Evolutionary conservation across 1,140 invertebrate species (phyloP).

Genomic region (Chironomus striatipennis): DNA sequence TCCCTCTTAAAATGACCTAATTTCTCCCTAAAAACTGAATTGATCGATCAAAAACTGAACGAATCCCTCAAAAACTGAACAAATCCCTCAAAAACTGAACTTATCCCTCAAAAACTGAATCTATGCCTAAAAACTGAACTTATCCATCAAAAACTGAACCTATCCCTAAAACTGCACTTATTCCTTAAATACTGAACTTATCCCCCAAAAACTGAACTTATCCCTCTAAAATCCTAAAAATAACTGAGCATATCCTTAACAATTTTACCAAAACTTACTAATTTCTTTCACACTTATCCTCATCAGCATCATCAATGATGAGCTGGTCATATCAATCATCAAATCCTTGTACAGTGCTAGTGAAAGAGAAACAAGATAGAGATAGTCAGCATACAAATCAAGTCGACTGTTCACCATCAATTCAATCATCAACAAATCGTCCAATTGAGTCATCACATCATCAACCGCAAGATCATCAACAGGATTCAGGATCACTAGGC

Average conservation of each 20-base stretch:
- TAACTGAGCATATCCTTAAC: no score
- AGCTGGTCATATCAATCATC: constrained; percentile 4
- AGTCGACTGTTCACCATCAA: neutral
- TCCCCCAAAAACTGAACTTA: no score
- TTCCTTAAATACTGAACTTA: neutral
- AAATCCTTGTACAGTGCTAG: constrained; percentile 9
- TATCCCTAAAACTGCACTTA: neutral
- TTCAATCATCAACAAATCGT: neutral
- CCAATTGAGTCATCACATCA: neutral
- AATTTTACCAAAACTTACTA: neutral
- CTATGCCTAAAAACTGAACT: no score
- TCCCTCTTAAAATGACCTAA: no score
- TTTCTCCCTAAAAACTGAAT: no score
- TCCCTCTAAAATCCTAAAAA: no score
- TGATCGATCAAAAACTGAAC: neutral
- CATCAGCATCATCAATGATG: neutral
- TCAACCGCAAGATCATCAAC: neutral
- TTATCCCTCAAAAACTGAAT: no score
- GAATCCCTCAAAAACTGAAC: no score
- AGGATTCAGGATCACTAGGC: neutral
- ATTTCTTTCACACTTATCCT: neutral
- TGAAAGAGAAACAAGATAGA: neutral
- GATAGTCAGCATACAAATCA: neutral
- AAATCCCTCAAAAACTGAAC: no score
- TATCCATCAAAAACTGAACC: no score